Percentiles rank a stretch among this genome's conserved stretches.
Conservation (phyloP, 2,888 invertebrate genomes). For the Tinea trinotella region DNA sequence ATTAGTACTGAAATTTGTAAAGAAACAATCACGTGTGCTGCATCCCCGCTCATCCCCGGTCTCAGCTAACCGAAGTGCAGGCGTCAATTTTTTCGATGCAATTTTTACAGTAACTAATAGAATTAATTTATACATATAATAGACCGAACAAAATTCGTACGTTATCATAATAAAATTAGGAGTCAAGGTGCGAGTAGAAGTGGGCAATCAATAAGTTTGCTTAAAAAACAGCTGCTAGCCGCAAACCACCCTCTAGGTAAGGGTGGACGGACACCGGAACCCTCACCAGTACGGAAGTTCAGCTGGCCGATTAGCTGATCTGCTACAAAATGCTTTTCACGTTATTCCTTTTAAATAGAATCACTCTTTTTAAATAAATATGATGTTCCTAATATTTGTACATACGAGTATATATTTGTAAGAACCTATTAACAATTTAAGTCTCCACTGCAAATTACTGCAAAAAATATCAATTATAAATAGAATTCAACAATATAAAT, state of each 20-base stretch:
- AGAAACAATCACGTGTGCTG: too few species aligned
- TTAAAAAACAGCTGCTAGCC: slow-evolving; percentile 21
- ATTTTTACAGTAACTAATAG: neutral
- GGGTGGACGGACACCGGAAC: slow-evolving; percentile 12
- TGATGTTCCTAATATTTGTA: too few species aligned
- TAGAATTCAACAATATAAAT: too few species aligned
- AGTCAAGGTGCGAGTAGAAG: slow-evolving; percentile 18
- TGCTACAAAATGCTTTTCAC: neutral
- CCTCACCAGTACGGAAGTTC: slow-evolving; percentile 11
- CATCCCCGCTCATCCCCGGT: too few species aligned
- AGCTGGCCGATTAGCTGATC: slow-evolving; percentile 12
- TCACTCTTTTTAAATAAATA: slow-evolving; percentile 20
- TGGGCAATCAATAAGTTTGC: slow-evolving; percentile 20
- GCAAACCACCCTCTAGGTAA: slow-evolving; percentile 12
- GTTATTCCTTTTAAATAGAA: too few species aligned
- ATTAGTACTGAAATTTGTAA: too few species aligned
- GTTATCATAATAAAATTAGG: neutral
- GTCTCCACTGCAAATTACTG: too few species aligned
- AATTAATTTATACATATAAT: neutral
- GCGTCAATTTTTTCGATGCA: too few species aligned
- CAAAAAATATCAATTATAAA: too few species aligned
- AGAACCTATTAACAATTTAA: too few species aligned
- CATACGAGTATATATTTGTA: too few species aligned
- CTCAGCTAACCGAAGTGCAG: too few species aligned
- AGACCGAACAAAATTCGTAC: slow-evolving; percentile 1